phyloP scores from a whole-genome alignment of 1,140 invertebrate genomes.

The Pteromalus puparum region DNA sequence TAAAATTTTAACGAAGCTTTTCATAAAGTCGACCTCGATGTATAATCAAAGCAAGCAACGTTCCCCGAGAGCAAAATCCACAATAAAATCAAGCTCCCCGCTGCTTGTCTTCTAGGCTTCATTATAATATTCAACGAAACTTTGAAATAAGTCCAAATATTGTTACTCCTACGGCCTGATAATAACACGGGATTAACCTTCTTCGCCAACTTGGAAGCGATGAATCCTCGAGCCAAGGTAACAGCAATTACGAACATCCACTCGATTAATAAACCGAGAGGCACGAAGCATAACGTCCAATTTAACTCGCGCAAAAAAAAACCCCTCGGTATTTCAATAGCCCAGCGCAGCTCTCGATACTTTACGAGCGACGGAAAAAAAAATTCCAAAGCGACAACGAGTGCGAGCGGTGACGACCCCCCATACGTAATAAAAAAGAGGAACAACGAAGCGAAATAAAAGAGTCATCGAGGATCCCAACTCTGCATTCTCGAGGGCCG shows the following conservation, averaged over 20 bases:
- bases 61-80: too few species aligned
- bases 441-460: neutral
- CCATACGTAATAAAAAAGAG: neutral
- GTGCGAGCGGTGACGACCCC: neutral
- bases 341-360: too few species aligned
- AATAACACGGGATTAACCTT: neutral
- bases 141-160: neutral
- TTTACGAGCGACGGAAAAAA: neutral
- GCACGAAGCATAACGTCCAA: too few species aligned
- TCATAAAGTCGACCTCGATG: too few species aligned
- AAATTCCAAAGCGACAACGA: neutral
- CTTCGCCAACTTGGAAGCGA: neutral
- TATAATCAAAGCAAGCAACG: too few species aligned
- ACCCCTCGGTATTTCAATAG: too few species aligned
- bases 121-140: neutral
- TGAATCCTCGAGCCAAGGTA: neutral
- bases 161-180: neutral
- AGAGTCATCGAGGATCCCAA: neutral
- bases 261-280: too few species aligned
- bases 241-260: neutral
- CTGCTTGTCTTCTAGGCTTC: neutral
- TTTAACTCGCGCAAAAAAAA: too few species aligned
- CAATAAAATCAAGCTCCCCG: too few species aligned
- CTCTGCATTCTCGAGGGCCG: neutral
- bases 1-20: too few species aligned